These are phyloP conservation scores for Aphidius ervi DNA, from an alignment of 1,140 invertebrate genomes.

Conservation along the genomic window DNA sequence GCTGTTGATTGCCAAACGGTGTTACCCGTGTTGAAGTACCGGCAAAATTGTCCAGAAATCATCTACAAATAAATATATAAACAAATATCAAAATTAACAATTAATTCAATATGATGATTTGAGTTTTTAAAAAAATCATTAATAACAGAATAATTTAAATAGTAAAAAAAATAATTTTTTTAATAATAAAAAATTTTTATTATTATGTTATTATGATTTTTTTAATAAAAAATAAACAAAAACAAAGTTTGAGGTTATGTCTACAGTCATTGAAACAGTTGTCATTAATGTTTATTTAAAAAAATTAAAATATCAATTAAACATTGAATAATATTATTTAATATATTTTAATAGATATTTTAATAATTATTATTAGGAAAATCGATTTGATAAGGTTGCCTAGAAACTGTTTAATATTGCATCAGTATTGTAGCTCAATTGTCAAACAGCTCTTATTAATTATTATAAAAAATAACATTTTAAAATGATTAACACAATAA, in stretches of 20 bases:
- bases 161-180: no score
- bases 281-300: not conserved
- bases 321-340: not conserved
- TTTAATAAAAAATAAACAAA: no score
- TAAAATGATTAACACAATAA: no score
- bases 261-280: not conserved
- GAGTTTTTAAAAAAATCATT: no score
- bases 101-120: not conserved
- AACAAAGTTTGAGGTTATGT: no score
- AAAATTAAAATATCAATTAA: not conserved
- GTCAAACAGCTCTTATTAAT: no score
- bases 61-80: slow-evolving; percentile 35
- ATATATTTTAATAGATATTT: slow-evolving; percentile 2
- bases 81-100: slow-evolving; percentile 12
- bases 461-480: no score
- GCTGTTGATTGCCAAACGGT: slow-evolving; percentile 49
- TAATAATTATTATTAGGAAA: not conserved
- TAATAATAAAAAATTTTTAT: no score
- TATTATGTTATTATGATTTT: no score
- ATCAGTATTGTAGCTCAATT: not conserved
- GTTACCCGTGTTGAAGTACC: slow-evolving; percentile 40
- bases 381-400: slow-evolving; percentile 43
- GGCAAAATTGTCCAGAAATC: slow-evolving; percentile 39
- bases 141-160: no score
- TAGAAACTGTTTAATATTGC: slow-evolving; percentile 35